A percentile compares a stretch with the other conserved stretches of the same genome.
Conservation (phyloP, 2,888 invertebrate species). For the Drosophila engyochracea region DNA sequence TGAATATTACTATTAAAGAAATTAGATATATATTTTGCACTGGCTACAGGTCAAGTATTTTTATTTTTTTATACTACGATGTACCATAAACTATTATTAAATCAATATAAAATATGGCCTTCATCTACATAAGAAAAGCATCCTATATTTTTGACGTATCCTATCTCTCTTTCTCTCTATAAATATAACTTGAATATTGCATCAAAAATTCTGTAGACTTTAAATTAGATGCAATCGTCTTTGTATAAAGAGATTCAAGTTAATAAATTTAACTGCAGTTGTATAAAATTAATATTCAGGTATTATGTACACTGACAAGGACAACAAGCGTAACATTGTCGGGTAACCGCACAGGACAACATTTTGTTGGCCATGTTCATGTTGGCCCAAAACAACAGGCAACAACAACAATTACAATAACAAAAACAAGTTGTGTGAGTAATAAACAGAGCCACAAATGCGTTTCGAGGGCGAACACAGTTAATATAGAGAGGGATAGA, state of each 20-base stretch:
- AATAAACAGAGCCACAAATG: slow-evolving; percentile 67
- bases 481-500: neutral
- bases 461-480: slow-evolving; percentile 44
- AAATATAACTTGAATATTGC: too few species aligned
- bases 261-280: slow-evolving; percentile 3
- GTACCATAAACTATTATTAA: neutral
- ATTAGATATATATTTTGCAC: neutral
- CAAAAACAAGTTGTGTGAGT: slow-evolving; percentile 42
- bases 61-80: neutral
- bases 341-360: slow-evolving; percentile 55
- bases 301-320: slow-evolving; percentile 9
- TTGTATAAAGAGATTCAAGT: neutral
- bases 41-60: neutral
- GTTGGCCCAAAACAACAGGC: slow-evolving; percentile 19
- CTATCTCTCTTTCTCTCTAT: neutral
- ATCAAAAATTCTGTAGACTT: neutral
- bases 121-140: neutral
- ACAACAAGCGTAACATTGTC: slow-evolving; percentile 24
- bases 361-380: slow-evolving; percentile 49
- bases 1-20: neutral
- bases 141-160: accelerated
- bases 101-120: neutral
- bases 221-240: neutral
- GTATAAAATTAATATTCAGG: slow-evolving; percentile 6
- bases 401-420: slow-evolving; percentile 27